A percentile compares a stretch with the other conserved stretches of the same genome.
Evolutionary conservation across 2,888 invertebrate genomes (phyloP).

Genomic region (Sarcophaga subvicina): DNA sequence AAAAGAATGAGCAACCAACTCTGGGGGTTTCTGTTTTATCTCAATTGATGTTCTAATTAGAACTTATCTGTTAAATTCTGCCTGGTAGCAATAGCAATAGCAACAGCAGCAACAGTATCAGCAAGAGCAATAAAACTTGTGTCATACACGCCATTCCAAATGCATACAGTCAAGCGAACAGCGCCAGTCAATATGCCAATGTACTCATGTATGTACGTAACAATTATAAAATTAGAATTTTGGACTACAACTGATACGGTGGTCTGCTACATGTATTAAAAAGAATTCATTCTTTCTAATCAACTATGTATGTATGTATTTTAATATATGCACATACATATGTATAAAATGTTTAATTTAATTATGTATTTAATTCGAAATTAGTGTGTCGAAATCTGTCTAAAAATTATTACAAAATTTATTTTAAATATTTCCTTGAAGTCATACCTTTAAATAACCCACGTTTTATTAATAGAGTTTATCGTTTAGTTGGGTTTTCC

Average conservation of each 20-base stretch:
- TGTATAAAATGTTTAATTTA: no score
- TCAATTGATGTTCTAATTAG: conserved; percentile 44
- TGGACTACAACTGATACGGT: neutral
- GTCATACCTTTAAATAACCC: conserved; percentile 20
- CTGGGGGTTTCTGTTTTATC: conserved; percentile 15
- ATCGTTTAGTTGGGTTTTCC: neutral
- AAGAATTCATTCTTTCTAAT: conserved; percentile 3
- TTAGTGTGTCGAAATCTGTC: no score
- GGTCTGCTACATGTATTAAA: neutral
- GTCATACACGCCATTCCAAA: conserved; percentile 13
- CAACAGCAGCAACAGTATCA: neutral
- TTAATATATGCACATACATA: no score
- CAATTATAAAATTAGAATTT: conserved; percentile 22
- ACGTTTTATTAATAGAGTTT: conserved; percentile 3
- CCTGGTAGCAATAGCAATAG: neutral
- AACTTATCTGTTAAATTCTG: conserved; percentile 36
- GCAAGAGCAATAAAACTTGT: neutral
- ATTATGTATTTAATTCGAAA: no score
- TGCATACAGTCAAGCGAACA: conserved; percentile 21
- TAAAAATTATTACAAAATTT: neutral
- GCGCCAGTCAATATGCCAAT: neutral
- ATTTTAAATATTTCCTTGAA: conserved; percentile 4
- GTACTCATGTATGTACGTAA: no score
- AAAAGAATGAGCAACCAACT: neutral
- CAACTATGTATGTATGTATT: no score